phyloP scores from a whole-genome alignment of 2,113 vertebrate species.

The Phalacrocorax brasilianus region DNA sequence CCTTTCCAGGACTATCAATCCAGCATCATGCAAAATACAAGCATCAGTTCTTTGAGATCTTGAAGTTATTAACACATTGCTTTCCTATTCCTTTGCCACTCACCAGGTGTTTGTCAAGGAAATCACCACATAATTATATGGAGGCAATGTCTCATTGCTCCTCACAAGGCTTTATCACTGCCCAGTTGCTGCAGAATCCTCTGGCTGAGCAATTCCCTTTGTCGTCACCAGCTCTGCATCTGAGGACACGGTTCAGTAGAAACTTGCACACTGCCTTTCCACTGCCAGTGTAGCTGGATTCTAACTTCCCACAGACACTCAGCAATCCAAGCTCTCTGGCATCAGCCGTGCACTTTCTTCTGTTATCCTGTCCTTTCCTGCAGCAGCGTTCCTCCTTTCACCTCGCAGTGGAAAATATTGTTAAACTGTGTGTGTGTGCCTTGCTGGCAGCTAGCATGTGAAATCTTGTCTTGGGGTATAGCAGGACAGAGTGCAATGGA shows the following conservation, averaged over 20 bases:
- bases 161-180: neutral
- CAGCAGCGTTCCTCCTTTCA: neutral
- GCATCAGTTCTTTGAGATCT: neutral
- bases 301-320: neutral
- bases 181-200: accelerated
- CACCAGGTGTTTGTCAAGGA: neutral
- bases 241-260: neutral
- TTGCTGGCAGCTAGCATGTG: neutral
- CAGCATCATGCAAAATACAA: neutral
- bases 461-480: too few species aligned
- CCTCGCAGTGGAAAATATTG: neutral
- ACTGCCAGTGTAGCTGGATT: neutral
- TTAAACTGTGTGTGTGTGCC: neutral
- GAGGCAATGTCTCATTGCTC: accelerated
- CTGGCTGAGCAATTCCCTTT: neutral
- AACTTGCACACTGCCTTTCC: neutral
- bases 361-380: neutral
- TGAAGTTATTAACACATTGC: neutral
- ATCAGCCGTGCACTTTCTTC: neutral
- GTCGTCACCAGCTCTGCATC: neutral
- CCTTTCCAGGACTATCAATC: neutral
- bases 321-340: neutral
- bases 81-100: neutral
- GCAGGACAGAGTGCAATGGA: neutral
- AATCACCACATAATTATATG: neutral